Conservation (phyloP, 2,888 invertebrate genomes). For the Ochropleura plecta region DNA sequence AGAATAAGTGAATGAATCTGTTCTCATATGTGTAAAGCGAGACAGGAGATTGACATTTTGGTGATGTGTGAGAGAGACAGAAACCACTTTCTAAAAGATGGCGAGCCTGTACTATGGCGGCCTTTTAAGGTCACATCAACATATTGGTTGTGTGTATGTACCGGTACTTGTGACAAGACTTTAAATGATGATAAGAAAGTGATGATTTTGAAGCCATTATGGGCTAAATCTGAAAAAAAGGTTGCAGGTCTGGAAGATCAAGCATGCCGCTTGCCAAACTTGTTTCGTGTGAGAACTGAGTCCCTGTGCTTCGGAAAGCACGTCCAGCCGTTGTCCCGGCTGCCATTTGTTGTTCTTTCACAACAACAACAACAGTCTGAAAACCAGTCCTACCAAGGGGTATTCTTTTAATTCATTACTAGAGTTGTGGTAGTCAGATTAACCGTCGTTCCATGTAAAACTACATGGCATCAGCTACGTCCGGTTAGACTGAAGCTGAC, state of each 20-base stretch:
- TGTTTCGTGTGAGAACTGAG: neutral
- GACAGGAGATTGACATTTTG: slow-evolving; percentile 59
- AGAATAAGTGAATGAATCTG: slow-evolving; percentile 69
- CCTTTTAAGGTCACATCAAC: slow-evolving; percentile 88
- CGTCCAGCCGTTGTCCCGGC: neutral
- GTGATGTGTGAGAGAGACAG: slow-evolving; percentile 71
- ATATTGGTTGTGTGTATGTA: slow-evolving; percentile 48
- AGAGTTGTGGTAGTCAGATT: neutral
- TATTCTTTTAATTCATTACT: neutral
- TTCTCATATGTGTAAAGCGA: slow-evolving; percentile 68
- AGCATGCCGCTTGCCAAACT: too few relatives aligned
- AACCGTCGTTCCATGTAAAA: neutral
- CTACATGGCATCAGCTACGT: neutral
- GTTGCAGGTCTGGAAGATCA: too few relatives aligned
- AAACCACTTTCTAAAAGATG: slow-evolving; percentile 85
- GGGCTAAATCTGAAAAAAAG: neutral
- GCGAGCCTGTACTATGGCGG: slow-evolving; percentile 70
- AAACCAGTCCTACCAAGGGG: neutral
- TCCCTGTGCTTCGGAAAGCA: neutral
- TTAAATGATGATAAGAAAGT: slow-evolving; percentile 20
- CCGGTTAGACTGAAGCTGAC: neutral
- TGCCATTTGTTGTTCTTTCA: neutral
- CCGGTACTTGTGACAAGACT: slow-evolving; percentile 24
- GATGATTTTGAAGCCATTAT: neutral
- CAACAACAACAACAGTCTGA: neutral